Base-by-base conservation (phyloP, 2,797 vertebrate species). In the Betta splendens region DNA sequence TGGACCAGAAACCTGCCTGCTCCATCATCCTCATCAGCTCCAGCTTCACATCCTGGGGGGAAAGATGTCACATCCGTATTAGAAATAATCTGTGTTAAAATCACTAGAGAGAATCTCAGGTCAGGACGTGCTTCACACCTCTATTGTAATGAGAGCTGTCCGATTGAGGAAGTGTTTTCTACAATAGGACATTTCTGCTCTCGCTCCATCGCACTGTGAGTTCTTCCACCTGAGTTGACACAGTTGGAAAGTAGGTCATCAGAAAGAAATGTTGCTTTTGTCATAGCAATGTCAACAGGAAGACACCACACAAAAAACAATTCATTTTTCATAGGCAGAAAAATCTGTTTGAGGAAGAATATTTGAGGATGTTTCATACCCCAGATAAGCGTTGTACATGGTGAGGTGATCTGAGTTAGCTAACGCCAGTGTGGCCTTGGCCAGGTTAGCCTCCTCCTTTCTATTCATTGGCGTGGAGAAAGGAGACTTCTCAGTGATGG, bases 401-500 rank as follows among this genome's bases (percentile, higher is more conserved):
- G 96, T 98, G 79, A 98, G 87, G 63, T 99, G 98, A 77, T 99
- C 98, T 0, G 98, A 99, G 86, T 91, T 94, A 17, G 95, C 92
- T 25, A 94, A 22, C 6, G 94, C 92, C 72, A 99, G 85, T 6
- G 93, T 87, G 3, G 93, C 92, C 87, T 95, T 98, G 39, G 95
- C 96, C 85, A 98, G 84, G 85, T 98, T 94, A 44, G 98, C 98
- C 84, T 98, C 96, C 39, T 97, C 95, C 83, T 95, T 98, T 75
- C 93, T 92, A 71, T 94, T 94, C 89, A 98, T 97, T 1, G 98
- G 98, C 15, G 95, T 98, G 43, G 91, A 93, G 80, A 98, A 99
- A 0, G 98, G 98, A 18, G 97, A 98, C 74, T 98, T 98, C 85
- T 99, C 97, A 3, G 95, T 94, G 89, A 99, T 98, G 44, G 97